phyloP scores from a whole-genome alignment of 1,140 invertebrate species.

The Trichonephila clavipes region DNA sequence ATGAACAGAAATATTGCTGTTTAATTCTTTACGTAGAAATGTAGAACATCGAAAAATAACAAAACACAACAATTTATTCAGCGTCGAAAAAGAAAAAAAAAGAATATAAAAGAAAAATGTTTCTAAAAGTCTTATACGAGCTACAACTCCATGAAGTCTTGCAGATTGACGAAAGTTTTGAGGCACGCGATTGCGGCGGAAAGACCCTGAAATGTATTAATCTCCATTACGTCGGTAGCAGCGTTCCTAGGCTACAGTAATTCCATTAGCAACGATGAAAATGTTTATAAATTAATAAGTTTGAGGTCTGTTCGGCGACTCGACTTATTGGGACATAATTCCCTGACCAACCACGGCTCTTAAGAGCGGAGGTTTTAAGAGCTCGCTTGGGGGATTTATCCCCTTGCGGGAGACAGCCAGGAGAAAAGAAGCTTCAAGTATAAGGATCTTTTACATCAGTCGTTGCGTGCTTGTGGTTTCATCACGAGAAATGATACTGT shows the following conservation, averaged over 20 bases:
- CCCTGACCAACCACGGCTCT: slow-evolving; percentile 45
- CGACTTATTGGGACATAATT: slow-evolving; percentile 67
- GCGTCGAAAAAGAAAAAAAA: not conserved
- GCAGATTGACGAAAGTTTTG: not conserved
- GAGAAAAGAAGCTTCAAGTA: slow-evolving; percentile 22
- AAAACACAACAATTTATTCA: not conserved
- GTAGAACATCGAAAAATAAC: too few species aligned
- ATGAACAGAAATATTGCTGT: too few species aligned
- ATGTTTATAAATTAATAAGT: slow-evolving; percentile 75
- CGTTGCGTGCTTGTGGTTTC: not conserved
- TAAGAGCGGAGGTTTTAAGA: slow-evolving; percentile 45
- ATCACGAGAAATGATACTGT: not conserved
- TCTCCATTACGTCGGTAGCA: slow-evolving; percentile 52
- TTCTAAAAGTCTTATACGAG: not conserved
- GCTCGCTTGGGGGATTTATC: slow-evolving; percentile 49
- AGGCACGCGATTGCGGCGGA: not conserved
- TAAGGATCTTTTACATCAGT: not conserved
- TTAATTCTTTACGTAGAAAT: too few species aligned
- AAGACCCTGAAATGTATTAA: slow-evolving; percentile 23
- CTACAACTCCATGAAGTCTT: not conserved
- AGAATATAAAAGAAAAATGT: not conserved
- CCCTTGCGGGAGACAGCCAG: not conserved
- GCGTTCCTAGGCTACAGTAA: not conserved
- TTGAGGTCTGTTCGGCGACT: slow-evolving; percentile 61
- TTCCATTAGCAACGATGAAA: slow-evolving; percentile 70